Evolutionary conservation across 2,113 vertebrate species (phyloP).

Genomic region (Abramis brama): DNA sequence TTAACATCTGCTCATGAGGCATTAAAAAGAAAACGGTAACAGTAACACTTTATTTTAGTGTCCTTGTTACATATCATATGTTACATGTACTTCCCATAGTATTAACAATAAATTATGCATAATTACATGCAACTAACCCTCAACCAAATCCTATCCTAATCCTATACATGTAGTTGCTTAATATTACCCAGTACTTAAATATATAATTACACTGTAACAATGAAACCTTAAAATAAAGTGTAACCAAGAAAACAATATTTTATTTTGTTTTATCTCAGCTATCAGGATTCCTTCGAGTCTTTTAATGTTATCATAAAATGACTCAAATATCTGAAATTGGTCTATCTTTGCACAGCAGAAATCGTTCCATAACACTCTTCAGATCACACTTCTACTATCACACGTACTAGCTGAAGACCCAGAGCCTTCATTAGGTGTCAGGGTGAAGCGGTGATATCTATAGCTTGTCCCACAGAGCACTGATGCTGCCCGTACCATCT

Average conservation of each 20-base stretch:
- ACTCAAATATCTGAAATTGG: background rate
- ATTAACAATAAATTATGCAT: no score
- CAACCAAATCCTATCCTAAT: no score
- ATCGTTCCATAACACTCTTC: background rate
- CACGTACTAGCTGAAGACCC: conserved; percentile 24
- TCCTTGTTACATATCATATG: no score
- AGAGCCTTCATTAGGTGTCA: conserved; percentile 3
- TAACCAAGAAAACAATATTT: background rate
- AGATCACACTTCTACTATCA: conserved; percentile 26
- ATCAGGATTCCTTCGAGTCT: background rate
- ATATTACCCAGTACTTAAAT: no score
- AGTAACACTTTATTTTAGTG: no score
- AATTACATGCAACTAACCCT: no score
- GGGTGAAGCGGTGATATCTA: conserved; percentile 16
- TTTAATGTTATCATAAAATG: background rate
- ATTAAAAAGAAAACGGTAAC: no score
- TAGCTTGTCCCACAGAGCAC: conserved; percentile 8
- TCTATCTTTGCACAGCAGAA: background rate
- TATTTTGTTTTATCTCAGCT: background rate
- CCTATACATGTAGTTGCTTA: no score
- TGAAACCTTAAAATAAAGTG: no score
- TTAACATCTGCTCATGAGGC: background rate
- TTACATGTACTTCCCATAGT: no score
- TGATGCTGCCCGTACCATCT: background rate
- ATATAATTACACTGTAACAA: no score